Evolutionary conservation across 2,888 invertebrate species (phyloP).

Genomic region (Eupithecia insigniata): DNA sequence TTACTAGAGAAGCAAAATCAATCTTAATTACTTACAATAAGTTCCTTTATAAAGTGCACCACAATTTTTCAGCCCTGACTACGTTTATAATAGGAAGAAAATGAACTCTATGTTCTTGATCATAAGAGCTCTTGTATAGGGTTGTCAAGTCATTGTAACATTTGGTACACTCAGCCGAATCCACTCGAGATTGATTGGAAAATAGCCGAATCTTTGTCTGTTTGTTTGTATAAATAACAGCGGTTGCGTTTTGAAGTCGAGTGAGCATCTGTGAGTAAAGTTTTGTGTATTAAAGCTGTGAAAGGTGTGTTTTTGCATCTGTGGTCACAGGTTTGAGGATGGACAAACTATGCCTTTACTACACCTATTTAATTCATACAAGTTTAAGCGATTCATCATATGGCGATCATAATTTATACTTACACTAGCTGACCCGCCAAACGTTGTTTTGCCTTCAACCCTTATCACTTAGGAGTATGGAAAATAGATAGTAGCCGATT

Average conservation of each 20-base stretch:
- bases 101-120: not conserved
- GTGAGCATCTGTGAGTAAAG: slow-evolving; percentile 65
- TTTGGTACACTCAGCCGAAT: slow-evolving; percentile 62
- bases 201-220: slow-evolving; percentile 73
- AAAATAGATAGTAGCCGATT: too few species aligned
- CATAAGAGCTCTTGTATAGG: slow-evolving; percentile 17
- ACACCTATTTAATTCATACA: too few species aligned
- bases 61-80: not conserved
- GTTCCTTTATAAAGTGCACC: not conserved
- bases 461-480: too few species aligned
- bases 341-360: too few species aligned
- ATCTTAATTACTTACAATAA: not conserved
- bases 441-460: too few species aligned
- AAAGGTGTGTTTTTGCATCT: not conserved
- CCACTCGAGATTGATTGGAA: slow-evolving; percentile 79
- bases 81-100: slow-evolving; percentile 19
- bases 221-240: slow-evolving; percentile 76
- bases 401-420: too few species aligned
- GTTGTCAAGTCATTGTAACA: slow-evolving; percentile 55
- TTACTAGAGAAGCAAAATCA: not conserved
- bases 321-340: not conserved
- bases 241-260: slow-evolving; percentile 65
- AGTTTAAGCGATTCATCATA: too few species aligned
- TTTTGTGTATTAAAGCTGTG: slow-evolving; percentile 1
- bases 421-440: too few species aligned